Percentiles rank a stretch among this genome's conserved stretches.
Evolutionary conservation across 2,113 vertebrate species (phyloP).

Genomic region (Amazona vittata): DNA sequence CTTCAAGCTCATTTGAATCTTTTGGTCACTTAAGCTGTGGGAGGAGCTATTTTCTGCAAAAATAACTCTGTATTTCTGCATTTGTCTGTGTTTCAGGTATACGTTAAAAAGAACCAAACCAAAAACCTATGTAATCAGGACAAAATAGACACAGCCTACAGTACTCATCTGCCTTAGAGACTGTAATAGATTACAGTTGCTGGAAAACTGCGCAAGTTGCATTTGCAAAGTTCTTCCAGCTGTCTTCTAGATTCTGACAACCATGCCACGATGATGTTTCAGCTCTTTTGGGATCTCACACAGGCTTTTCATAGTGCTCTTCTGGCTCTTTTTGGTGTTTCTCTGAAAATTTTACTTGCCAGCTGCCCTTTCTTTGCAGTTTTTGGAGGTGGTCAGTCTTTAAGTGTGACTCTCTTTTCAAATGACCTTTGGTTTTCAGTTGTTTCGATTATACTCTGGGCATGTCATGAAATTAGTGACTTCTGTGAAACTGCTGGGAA

Average conservation of each 20-base stretch:
- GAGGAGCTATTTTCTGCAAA: not conserved
- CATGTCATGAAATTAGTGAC: not conserved
- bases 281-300: not conserved
- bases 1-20: not conserved
- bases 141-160: not conserved
- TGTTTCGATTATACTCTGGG: not conserved
- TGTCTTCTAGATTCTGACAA: not conserved
- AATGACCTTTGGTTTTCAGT: not conserved
- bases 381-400: not conserved
- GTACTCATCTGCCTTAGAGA: not conserved
- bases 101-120: not conserved
- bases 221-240: not conserved
- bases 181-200: not conserved
- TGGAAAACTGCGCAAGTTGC: not conserved
- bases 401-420: not conserved
- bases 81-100: not conserved
- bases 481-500: not conserved
- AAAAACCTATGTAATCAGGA: not conserved
- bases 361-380: not conserved
- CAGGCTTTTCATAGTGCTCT: not conserved
- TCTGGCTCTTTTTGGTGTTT: not conserved
- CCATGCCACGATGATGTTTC: not conserved
- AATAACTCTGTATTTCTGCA: not conserved
- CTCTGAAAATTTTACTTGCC: not conserved
- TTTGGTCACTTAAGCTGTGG: not conserved